phyloP scores from a whole-genome alignment of 2,797 vertebrate genomes.

The Sarcophilus harrisii region DNA sequence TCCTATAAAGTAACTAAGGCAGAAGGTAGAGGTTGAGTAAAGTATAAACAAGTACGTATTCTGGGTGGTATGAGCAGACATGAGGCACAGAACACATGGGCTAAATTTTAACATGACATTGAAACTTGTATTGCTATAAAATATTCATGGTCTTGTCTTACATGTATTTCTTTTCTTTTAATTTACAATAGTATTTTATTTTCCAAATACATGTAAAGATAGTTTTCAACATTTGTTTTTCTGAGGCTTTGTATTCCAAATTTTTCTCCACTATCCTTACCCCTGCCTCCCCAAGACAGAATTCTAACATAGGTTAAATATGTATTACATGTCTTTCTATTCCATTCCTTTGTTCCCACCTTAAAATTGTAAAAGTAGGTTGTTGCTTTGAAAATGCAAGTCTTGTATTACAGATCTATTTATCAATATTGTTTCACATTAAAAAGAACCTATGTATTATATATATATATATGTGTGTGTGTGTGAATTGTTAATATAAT shows the following conservation, averaged over 20 bases:
- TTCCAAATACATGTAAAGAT: too few species aligned
- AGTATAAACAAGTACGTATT: neutral
- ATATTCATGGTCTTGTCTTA: neutral
- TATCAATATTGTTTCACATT: conserved; percentile 32
- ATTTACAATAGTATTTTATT: too few species aligned
- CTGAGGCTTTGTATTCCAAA: too few species aligned
- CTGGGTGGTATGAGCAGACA: neutral
- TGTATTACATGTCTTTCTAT: neutral
- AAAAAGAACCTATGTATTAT: conserved; percentile 1
- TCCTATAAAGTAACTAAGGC: neutral
- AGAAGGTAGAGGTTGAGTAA: neutral
- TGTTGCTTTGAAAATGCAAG: conserved; percentile 6
- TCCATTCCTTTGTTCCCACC: neutral
- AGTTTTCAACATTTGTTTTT: too few species aligned
- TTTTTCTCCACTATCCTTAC: too few species aligned
- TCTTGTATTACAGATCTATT: neutral
- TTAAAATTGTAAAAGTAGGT: conserved; percentile 13
- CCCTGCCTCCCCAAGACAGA: too few species aligned
- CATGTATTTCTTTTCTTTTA: too few species aligned
- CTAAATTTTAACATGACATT: neutral
- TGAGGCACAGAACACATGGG: neutral
- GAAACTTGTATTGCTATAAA: neutral
- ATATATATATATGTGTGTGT: neutral
- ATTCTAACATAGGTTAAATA: too few species aligned
- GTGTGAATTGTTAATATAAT: neutral